These are phyloP conservation scores for Paratrypauchen microcephalus DNA, from an alignment of 2,797 vertebrate genomes.

Conservation along the genomic window DNA sequence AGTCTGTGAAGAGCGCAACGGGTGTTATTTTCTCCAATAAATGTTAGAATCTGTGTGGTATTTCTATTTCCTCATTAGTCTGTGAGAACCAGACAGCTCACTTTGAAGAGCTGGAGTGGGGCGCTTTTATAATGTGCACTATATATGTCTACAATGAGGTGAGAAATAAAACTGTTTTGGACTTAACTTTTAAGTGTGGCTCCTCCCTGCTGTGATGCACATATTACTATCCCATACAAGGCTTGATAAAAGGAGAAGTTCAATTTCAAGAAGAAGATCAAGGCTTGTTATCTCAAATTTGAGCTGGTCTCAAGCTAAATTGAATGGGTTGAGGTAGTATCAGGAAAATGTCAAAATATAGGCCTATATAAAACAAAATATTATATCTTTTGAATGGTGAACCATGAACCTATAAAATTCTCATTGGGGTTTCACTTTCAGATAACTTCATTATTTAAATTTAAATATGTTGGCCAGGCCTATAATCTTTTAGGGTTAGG, in stretches of 20 bases:
- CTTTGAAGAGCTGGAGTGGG: conserved; percentile 5
- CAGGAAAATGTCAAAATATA: not conserved
- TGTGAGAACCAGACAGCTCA: conserved; percentile 13
- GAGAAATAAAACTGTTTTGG: conserved; percentile 7
- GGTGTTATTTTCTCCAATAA: conserved; percentile 8
- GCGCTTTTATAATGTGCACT: not conserved
- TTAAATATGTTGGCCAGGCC: too few species aligned
- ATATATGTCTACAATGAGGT: conserved; percentile 1
- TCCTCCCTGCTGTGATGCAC: not conserved
- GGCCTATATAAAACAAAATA: too few species aligned
- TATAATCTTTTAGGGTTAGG: too few species aligned
- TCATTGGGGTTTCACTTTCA: not conserved
- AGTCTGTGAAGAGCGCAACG: not conserved
- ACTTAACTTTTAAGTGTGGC: not conserved
- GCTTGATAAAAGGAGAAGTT: too few species aligned
- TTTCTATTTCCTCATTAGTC: conserved; percentile 12
- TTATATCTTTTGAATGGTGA: too few species aligned
- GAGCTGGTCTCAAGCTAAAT: not conserved
- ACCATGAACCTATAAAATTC: not conserved
- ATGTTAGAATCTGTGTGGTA: conserved; percentile 3
- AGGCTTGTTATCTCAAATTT: not conserved
- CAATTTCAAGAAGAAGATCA: too few species aligned
- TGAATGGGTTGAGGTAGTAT: not conserved
- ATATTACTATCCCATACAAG: not conserved
- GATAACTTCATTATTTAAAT: too few species aligned